phyloP scores from a whole-genome alignment of 2,888 invertebrate species.

The Andrena fulva region DNA sequence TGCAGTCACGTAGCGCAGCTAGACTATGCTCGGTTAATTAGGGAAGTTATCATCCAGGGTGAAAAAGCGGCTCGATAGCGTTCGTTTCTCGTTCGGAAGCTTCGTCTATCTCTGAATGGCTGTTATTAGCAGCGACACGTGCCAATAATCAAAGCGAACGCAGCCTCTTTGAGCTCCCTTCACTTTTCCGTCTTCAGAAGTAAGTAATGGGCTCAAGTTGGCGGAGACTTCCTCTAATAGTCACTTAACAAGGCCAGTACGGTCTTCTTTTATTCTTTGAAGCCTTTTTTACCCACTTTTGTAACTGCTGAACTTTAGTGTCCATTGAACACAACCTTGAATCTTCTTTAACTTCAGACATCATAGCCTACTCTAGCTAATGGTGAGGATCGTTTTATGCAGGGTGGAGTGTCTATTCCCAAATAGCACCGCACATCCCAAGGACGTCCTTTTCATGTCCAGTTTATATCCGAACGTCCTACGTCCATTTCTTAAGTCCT shows the following conservation, averaged over 20 bases:
- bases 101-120: background rate
- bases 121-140: background rate
- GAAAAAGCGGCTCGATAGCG: background rate
- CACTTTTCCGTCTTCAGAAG: background rate
- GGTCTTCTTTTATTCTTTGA: background rate
- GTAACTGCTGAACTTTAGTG: constrained; percentile 7
- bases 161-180: constrained; percentile 16
- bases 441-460: no score
- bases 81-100: background rate
- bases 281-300: background rate
- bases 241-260: constrained; percentile 27
- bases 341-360: background rate
- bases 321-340: background rate
- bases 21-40: constrained; percentile 11
- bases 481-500: no score
- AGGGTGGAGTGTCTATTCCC: no score
- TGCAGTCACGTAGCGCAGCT: background rate
- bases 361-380: background rate
- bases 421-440: no score
- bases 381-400: no score
- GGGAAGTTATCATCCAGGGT: background rate
- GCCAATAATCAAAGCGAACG: constrained; percentile 17
- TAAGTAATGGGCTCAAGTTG: constrained; percentile 6
- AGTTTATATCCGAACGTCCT: no score
- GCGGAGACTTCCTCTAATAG: background rate